Percentiles rank a stretch among this genome's conserved stretches.
Evolutionary conservation across 2,113 vertebrate genomes (phyloP).

Genomic region (Cricetomys ansorgei): DNA sequence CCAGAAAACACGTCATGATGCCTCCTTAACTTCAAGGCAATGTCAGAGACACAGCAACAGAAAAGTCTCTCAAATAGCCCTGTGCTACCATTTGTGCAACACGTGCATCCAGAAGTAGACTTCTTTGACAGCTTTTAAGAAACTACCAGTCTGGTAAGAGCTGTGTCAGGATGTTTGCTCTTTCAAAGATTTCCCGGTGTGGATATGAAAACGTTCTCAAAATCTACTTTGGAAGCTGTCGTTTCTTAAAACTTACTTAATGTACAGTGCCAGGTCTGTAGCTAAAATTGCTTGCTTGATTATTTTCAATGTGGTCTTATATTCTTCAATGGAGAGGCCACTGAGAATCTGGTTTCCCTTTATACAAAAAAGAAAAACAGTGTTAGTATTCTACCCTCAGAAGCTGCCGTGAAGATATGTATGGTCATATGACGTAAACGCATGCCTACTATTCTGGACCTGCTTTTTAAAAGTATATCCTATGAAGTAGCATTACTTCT

Average conservation of each 20-base stretch:
- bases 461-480: not conserved
- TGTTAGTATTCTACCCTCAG: not conserved
- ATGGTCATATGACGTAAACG: not conserved
- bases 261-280: conserved; percentile 96
- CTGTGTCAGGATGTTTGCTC: not conserved
- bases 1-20: not conserved
- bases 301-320: conserved; percentile 95
- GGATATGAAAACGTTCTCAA: not conserved
- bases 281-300: conserved; percentile 98
- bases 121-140: not conserved
- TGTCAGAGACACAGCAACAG: not conserved
- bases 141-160: not conserved
- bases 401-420: not conserved
- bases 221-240: not conserved
- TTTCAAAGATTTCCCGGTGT: not conserved
- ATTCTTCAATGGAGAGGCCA: conserved; percentile 95
- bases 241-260: conserved; percentile 92
- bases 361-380: conserved; percentile 3
- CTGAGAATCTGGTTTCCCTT: conserved; percentile 99
- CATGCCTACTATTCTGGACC: not conserved
- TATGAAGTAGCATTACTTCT: too few relatives aligned
- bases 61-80: not conserved
- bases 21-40: not conserved
- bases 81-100: not conserved
- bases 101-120: not conserved